phyloP scores from a whole-genome alignment of 2,888 invertebrate genomes.

The Anarsia innoxiella region DNA sequence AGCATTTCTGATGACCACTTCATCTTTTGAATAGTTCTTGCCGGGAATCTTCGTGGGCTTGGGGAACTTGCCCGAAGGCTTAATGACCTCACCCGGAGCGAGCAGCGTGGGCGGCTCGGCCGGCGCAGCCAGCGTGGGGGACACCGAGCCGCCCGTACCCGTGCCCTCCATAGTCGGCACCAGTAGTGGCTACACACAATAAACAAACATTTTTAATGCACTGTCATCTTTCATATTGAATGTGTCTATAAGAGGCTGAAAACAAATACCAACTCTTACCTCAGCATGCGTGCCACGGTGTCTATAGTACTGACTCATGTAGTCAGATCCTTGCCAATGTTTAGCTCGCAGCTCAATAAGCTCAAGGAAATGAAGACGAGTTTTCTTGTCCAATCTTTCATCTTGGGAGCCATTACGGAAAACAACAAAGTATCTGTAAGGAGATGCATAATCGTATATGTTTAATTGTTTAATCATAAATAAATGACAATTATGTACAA shows the following conservation, averaged over 20 bases:
- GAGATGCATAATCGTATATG: no score
- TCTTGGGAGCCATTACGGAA: slow-evolving; percentile 93
- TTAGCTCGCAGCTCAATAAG: slow-evolving; percentile 94
- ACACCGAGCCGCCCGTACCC: slow-evolving; percentile 62
- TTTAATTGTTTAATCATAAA: no score
- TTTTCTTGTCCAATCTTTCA: slow-evolving; percentile 88
- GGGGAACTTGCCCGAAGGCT: slow-evolving; percentile 90
- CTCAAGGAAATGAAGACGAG: slow-evolving; percentile 91
- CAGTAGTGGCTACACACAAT: slow-evolving; percentile 49
- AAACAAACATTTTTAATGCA: no score
- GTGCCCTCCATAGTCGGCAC: slow-evolving; percentile 73
- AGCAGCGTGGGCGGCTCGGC: slow-evolving; percentile 76
- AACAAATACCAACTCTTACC: no score
- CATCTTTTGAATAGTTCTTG: slow-evolving; percentile 95
- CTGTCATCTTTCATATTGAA: no score
- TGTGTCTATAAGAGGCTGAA: no score
- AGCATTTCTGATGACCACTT: slow-evolving; percentile 94
- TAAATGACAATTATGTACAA: no score
- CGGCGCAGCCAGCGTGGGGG: slow-evolving; percentile 76
- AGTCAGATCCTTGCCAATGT: slow-evolving; percentile 90
- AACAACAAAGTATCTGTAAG: slow-evolving; percentile 81
- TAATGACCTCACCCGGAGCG: slow-evolving; percentile 88
- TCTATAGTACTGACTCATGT: slow-evolving; percentile 89
- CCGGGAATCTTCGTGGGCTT: slow-evolving; percentile 93
- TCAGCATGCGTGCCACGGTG: slow-evolving; percentile 79